Percentiles rank a stretch among this genome's conserved stretches.
phyloP scores from a whole-genome alignment of 2,113 vertebrate genomes.

The Notechis scutatus region DNA sequence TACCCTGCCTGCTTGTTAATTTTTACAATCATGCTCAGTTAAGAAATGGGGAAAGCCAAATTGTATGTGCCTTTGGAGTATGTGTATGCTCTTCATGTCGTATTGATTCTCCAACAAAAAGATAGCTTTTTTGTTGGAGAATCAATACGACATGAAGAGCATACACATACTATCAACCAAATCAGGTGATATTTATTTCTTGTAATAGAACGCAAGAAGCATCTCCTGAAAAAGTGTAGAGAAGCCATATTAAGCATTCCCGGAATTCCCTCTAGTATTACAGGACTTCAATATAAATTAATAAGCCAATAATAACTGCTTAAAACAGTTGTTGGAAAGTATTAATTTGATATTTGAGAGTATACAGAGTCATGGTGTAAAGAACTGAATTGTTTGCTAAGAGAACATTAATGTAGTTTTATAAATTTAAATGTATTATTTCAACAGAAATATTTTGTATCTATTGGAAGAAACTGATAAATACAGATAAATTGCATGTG shows the following conservation, averaged over 20 bases:
- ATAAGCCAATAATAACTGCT: neutral
- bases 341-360: neutral
- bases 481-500: neutral
- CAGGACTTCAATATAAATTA: neutral
- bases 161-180: neutral
- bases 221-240: neutral
- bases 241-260: neutral
- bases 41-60: neutral
- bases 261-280: neutral
- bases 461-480: neutral
- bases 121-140: too few relatives aligned
- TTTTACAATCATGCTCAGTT: neutral
- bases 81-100: too few relatives aligned
- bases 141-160: neutral
- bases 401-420: neutral
- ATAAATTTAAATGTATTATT: neutral
- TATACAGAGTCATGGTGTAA: neutral
- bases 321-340: neutral
- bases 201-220: neutral
- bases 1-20: neutral
- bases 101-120: too few relatives aligned
- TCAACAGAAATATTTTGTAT: neutral
- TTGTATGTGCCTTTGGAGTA: too few relatives aligned
- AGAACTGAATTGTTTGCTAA: neutral
- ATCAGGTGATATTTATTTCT: neutral